phyloP scores from a whole-genome alignment of 2,113 vertebrate species.

The Hyperopisus bebe region DNA sequence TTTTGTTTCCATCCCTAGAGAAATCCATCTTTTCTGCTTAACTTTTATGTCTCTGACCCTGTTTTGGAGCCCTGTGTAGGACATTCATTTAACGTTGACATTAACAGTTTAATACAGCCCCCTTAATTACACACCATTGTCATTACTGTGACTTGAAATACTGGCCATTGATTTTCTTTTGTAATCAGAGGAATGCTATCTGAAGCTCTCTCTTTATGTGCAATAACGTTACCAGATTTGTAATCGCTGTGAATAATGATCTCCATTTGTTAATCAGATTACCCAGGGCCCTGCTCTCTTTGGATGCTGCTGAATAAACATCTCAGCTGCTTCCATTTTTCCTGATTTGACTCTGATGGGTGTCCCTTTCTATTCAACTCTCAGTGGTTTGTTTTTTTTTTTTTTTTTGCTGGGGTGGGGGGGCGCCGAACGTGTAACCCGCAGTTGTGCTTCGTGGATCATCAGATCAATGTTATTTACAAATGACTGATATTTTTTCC shows the following conservation, averaged over 20 bases:
- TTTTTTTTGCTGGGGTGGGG: neutral
- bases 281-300: neutral
- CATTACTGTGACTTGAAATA: neutral
- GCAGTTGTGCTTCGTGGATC: conserved; percentile 21
- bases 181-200: conserved; percentile 11
- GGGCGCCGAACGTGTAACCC: conserved; percentile 23
- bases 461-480: conserved; percentile 29
- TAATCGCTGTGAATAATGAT: conserved; percentile 12
- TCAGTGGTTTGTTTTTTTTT: neutral
- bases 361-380: neutral
- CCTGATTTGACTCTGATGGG: conserved; percentile 13
- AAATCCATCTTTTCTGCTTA: conserved; percentile 4
- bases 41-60: neutral
- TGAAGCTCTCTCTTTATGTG: neutral
- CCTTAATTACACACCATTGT: conserved; percentile 10
- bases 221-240: neutral
- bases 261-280: conserved; percentile 23
- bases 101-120: conserved; percentile 9
- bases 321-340: conserved; percentile 7
- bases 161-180: neutral
- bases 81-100: conserved; percentile 8
- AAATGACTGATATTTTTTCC: conserved; percentile 30
- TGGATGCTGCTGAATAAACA: conserved; percentile 6
- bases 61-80: neutral
- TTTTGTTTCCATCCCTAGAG: neutral